phyloP scores from a whole-genome alignment of 2,797 vertebrate genomes.

The Myiothlypis chrysogaster region DNA sequence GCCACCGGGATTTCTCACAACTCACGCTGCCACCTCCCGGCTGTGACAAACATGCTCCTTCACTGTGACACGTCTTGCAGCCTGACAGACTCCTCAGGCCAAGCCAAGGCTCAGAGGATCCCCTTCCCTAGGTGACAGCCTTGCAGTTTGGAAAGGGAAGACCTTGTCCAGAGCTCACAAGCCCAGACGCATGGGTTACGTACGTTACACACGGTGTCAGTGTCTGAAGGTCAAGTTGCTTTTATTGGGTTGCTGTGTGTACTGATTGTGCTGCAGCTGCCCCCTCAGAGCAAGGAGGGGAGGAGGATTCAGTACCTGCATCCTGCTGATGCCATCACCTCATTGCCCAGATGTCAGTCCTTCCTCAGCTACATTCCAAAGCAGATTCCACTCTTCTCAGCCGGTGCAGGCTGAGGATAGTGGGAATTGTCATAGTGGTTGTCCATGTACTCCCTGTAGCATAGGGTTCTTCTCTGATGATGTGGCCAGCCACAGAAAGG shows the following conservation, averaged over 20 bases:
- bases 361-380: neutral
- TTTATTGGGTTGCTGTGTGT: neutral
- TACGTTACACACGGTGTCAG: rapidly evolving
- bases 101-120: neutral
- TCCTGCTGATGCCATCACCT: neutral
- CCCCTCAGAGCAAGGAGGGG: neutral
- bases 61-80: neutral
- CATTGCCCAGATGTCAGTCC: neutral
- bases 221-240: neutral
- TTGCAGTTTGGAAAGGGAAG: neutral
- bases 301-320: neutral
- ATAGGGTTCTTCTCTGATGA: rapidly evolving
- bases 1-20: neutral
- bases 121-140: neutral
- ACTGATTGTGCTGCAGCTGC: neutral
- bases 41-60: neutral
- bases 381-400: neutral
- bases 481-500: neutral
- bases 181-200: rapidly evolving
- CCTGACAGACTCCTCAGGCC: rapidly evolving
- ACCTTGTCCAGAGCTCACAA: neutral
- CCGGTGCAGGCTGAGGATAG: neutral
- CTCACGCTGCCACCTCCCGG: constrained; percentile 55
- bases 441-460: neutral
- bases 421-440: neutral